Evolutionary conservation across 2,888 invertebrate genomes (phyloP).

Genomic region (Caenorhabditis japonica): DNA sequence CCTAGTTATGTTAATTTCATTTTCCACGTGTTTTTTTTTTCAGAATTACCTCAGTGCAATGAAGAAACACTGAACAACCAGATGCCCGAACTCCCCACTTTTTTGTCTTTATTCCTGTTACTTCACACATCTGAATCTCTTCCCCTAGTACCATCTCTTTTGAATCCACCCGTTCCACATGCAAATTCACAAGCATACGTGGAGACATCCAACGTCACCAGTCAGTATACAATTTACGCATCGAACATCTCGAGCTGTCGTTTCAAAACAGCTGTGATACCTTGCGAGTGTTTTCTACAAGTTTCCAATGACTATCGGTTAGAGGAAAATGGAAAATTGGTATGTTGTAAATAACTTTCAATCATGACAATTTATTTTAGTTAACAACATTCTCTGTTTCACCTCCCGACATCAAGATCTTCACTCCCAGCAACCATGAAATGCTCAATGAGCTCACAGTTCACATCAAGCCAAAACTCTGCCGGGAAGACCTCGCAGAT

Average conservation of each 20-base stretch:
- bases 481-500: slow-evolving; percentile 51
- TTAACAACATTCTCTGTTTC: slow-evolving; percentile 49
- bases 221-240: slow-evolving; percentile 53
- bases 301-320: slow-evolving; percentile 55
- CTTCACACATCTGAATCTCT: neutral
- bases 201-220: slow-evolving; percentile 42
- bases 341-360: neutral
- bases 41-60: slow-evolving; percentile 19
- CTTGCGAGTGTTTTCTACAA: slow-evolving; percentile 61
- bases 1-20: neutral
- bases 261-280: slow-evolving; percentile 59
- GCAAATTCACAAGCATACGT: slow-evolving; percentile 56
- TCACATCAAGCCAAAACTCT: slow-evolving; percentile 54
- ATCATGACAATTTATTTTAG: slow-evolving; percentile 19
- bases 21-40: slow-evolving; percentile 5
- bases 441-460: slow-evolving; percentile 61
- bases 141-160: slow-evolving; percentile 14
- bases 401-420: slow-evolving; percentile 56
- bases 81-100: slow-evolving; percentile 19
- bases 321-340: slow-evolving; percentile 47
- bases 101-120: slow-evolving; percentile 29
- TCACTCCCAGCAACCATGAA: slow-evolving; percentile 58
- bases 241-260: slow-evolving; percentile 56
- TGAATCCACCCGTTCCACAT: slow-evolving; percentile 28
- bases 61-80: slow-evolving; percentile 10